Evolutionary conservation across 2,797 vertebrate genomes (phyloP), one percentile per base, ranked within the genome.

Genomic region (Aotus griseimembra): DNA sequence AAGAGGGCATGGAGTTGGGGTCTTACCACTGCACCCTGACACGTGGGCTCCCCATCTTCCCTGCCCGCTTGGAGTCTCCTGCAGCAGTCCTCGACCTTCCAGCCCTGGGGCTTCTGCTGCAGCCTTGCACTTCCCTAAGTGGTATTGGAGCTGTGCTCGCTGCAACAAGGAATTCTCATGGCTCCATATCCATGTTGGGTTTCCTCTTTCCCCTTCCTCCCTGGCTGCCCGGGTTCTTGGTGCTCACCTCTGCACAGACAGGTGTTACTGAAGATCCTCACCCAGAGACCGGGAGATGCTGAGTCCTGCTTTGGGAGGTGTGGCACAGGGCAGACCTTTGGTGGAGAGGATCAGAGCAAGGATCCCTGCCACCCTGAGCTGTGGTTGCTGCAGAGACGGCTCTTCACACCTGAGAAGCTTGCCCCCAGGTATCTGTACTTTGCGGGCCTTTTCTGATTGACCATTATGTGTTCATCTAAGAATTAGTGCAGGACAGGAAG

Each of bases 401-500:
- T 15, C 24, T 55, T 19, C 7, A 4, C 8, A 20, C 13, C 72
- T 13, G 10, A 55, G 55, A 41, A 57, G n/a, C 58, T 14, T 52
- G 39, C 36, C n/a, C 33, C 76, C 22, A 13, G 6, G 12, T 20
- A 33, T 5, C 48, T 72, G 57, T 7, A 13, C 46, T 13, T 52
- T 13, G 12, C 7, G 9, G 10, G 19, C n/a, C 75, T 67, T 52
- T 61, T 55, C 88, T 33, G 30, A 67, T 5, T 12, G 30, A 44
- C 52, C 19, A 0, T 11, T 13, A 0, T 4, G 1, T 7, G 46
- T 28, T 50, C 58, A 24, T 13, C 17, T 26, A 17, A 13, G 50
- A 39, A 33, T 20, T 15, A 24, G 61, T 17, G 72, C 17, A 4
- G 0, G 6, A 11, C 14, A 2, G 14, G 61, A 84, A 75, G 39